Evolutionary conservation across 2,888 invertebrate species (phyloP), one percentile per base, ranked within the genome.

Genomic region (Syrphus vitripennis): DNA sequence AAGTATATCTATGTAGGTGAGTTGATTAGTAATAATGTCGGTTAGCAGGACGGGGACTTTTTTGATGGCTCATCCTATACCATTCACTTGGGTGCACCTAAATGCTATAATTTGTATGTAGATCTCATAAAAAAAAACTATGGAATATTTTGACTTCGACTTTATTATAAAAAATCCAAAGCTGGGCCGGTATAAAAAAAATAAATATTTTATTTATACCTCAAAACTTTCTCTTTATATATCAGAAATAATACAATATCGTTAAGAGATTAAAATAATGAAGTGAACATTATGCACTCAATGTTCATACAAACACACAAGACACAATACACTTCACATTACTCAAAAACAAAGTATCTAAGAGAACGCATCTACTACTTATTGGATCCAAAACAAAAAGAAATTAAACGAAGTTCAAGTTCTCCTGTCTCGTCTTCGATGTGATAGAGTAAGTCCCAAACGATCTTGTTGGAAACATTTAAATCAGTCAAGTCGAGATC

Each of bases 401-500:
- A 50, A 6, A 26, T 31, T 0, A 5, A 37, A 63, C 53, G 50
- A 72, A 45, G 3, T 53, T 26, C 53, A 29, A 67, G 57, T 63
- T 79, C 37, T n/a, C n/a, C n/a, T n/a, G n/a, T n/a, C n/a, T 63
- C 4, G 10, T 29, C 34, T 53, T 10, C 10, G 45, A 21, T 67
- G 29, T 4, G 24, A 26, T 24, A 4, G 2, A 42, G 21, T 61
- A 34, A 5, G 24, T 61, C n/a, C 24, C 24, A 10, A 31, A 19
- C 37, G 59, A 26, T 63, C 12, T 6, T 45, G 29, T 45, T 31
- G 63, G 34, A 37, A 45, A 10, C 24, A 48, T 40, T 65, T 29
- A 65, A 71, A 77, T 53, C 77, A 82, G 82, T 82, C 59, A 31
- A 67, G 12, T 5, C 65, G 24, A 77, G 77, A 10, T 71, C 3